These are phyloP conservation scores for Gnatocerus cornutus DNA, from an alignment of 2,888 invertebrate genomes.

Conservation along the genomic window DNA sequence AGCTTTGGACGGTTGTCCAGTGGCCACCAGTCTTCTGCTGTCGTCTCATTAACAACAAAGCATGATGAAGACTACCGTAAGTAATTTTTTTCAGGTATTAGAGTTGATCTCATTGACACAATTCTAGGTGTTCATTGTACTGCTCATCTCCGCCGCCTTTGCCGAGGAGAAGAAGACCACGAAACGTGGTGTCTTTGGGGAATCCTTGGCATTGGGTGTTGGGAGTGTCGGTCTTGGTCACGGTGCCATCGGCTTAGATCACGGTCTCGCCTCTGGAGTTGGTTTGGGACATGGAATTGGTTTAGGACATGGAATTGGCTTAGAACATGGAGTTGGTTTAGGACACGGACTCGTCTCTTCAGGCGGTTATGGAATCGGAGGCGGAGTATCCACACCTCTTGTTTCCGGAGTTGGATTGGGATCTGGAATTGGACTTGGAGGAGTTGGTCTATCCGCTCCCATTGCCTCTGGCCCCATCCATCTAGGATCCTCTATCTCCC, in stretches of 20 bases:
- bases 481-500: slow-evolving; percentile 62
- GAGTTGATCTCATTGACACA: slow-evolving; percentile 4
- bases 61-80: slow-evolving; percentile 67
- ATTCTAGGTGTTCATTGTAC: slow-evolving; percentile 69
- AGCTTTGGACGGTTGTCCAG: slow-evolving; percentile 54
- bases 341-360: slow-evolving; percentile 20
- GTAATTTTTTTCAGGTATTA: slow-evolving; percentile 44
- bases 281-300: slow-evolving; percentile 40
- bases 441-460: slow-evolving; percentile 20
- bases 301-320: slow-evolving; percentile 36
- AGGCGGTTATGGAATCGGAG: slow-evolving; percentile 32
- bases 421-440: slow-evolving; percentile 52
- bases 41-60: slow-evolving; percentile 54
- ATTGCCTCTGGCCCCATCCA: slow-evolving; percentile 51
- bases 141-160: slow-evolving; percentile 69
- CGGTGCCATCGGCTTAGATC: slow-evolving; percentile 49
- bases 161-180: slow-evolving; percentile 69
- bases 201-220: slow-evolving; percentile 64
- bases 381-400: slow-evolving; percentile 25
- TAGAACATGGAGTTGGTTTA: background rate
- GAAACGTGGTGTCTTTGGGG: slow-evolving; percentile 71
- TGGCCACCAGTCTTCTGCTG: slow-evolving; percentile 66
- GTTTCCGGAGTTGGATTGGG: slow-evolving; percentile 46
- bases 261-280: slow-evolving; percentile 43
- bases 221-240: slow-evolving; percentile 62